Evolutionary conservation across 2,113 vertebrate species (phyloP).

Genomic region (Pantherophis guttatus): DNA sequence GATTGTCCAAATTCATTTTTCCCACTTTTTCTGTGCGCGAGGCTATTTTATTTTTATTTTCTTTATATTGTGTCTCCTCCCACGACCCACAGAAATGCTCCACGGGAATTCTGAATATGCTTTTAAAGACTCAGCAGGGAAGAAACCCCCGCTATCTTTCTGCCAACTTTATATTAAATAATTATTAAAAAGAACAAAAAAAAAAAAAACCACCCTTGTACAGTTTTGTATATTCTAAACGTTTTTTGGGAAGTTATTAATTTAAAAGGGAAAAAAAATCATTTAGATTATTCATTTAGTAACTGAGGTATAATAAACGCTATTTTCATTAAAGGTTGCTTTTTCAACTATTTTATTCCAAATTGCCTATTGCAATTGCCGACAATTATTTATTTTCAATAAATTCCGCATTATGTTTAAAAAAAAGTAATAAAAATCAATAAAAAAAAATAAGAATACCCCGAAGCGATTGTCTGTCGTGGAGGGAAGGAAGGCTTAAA

Average conservation of each 20-base stretch:
- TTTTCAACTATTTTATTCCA: conserved; percentile 96
- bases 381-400: conserved; percentile 99
- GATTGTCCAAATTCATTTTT: not conserved
- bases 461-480: conserved; percentile 81
- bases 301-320: conserved; percentile 92
- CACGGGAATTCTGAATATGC: conserved; percentile 52
- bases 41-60: not conserved
- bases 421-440: conserved; percentile 21
- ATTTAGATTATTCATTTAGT: conserved; percentile 97
- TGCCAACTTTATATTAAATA: conserved; percentile 79
- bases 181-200: not conserved
- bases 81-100: not conserved
- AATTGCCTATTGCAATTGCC: conserved; percentile 90
- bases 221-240: conserved; percentile 96
- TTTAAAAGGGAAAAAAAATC: conserved; percentile 89
- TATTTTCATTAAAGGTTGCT: conserved; percentile 98
- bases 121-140: conserved; percentile 53
- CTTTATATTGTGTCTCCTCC: too few species aligned
- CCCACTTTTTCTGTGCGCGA: not conserved
- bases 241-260: conserved; percentile 91
- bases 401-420: conserved; percentile 91
- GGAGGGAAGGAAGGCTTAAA: conserved; percentile 54
- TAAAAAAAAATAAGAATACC: conserved; percentile 59
- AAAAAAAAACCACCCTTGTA: conserved; percentile 69
- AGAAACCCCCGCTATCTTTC: conserved; percentile 82